phyloP scores from a whole-genome alignment of 2,113 vertebrate genomes.

The Platichthys flesus region DNA sequence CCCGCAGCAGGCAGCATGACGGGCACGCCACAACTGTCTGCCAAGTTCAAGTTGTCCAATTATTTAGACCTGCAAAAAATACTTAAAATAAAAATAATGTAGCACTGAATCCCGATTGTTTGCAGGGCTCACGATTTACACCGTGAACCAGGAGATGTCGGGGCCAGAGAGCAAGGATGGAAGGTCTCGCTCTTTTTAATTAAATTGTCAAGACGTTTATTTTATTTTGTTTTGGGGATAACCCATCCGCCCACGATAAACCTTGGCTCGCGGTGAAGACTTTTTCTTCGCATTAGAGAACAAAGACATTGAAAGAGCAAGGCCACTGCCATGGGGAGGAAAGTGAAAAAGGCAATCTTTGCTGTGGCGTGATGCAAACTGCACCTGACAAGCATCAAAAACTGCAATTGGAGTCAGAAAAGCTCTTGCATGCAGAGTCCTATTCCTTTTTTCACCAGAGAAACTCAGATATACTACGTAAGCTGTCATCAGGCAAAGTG shows the following conservation, averaged over 20 bases:
- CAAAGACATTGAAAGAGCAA: constrained; percentile 66
- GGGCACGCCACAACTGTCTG: constrained; percentile 36
- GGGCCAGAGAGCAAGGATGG: constrained; percentile 34
- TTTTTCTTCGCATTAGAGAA: constrained; percentile 64
- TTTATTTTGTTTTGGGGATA: constrained; percentile 57
- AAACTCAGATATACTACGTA: constrained; percentile 12
- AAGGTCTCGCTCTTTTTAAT: constrained; percentile 71
- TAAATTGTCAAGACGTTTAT: constrained; percentile 78
- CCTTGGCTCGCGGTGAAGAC: constrained; percentile 59
- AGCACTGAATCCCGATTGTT: constrained; percentile 35
- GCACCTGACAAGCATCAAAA: constrained; percentile 66
- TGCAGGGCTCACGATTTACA: constrained; percentile 30
- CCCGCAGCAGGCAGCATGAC: constrained; percentile 20
- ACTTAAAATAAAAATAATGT: constrained; percentile 20
- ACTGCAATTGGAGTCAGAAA: constrained; percentile 33
- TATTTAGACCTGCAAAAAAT: constrained; percentile 55
- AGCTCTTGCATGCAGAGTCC: constrained; percentile 42
- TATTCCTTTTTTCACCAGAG: constrained; percentile 28
- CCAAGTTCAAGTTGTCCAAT: constrained; percentile 66
- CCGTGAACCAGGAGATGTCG: constrained; percentile 52
- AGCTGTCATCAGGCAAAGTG: constrained; percentile 17
- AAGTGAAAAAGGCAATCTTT: constrained; percentile 53
- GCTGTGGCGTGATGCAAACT: constrained; percentile 58
- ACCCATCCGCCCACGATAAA: constrained; percentile 71
- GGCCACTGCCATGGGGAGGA: constrained; percentile 32